phyloP scores from a whole-genome alignment of 35 echinoderm and acorn worm species.

The Strongylocentrotus purpuratus region DNA sequence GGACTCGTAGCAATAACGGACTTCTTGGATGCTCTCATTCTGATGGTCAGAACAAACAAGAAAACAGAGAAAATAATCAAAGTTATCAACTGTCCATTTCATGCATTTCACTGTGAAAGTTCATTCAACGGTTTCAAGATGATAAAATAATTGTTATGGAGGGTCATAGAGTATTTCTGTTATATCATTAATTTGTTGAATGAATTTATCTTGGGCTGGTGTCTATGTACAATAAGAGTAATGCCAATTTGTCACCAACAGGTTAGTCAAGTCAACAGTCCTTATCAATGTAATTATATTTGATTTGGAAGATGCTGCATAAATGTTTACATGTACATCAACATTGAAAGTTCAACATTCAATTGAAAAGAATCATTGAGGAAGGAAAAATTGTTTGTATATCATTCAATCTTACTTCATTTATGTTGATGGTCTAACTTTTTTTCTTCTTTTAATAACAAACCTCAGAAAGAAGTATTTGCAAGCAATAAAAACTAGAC shows the following conservation, averaged over 20 bases:
- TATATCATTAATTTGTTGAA: no score
- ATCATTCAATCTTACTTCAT: not conserved
- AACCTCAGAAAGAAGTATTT: no score
- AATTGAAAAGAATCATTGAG: not conserved
- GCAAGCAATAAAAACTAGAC: no score
- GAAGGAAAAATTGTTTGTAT: not conserved
- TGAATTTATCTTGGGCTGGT: not conserved
- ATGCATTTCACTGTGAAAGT: no score
- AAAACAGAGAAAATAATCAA: not conserved
- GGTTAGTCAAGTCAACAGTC: no score
- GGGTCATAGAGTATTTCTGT: no score
- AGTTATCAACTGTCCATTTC: no score
- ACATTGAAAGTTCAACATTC: not conserved
- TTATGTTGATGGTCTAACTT: not conserved
- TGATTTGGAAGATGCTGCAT: not conserved
- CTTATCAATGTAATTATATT: no score
- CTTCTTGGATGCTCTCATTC: slow-evolving; percentile 62
- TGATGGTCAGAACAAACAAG: not conserved
- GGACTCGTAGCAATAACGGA: slow-evolving; percentile 76
- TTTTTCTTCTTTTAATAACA: not conserved
- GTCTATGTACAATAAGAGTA: not conserved
- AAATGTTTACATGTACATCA: not conserved
- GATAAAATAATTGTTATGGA: no score
- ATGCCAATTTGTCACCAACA: not conserved
- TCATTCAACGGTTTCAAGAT: no score